These are phyloP conservation scores for Chrosomus eos DNA, from an alignment of 2,797 vertebrate species.

Conservation along the genomic window DNA sequence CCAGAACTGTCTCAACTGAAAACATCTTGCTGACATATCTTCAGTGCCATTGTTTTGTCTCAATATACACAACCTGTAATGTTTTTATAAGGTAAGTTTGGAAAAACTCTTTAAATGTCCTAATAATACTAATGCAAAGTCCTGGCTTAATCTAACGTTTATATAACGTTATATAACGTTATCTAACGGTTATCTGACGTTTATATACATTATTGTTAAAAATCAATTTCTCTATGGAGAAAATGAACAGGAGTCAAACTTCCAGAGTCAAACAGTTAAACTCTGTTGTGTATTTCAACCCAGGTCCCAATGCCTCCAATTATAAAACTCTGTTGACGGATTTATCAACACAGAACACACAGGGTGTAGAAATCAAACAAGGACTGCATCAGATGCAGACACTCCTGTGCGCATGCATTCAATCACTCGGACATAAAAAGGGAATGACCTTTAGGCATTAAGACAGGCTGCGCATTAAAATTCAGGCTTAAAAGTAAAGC, in stretches of 20 bases:
- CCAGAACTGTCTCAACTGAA: too few species aligned
- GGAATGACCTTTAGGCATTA: constrained; percentile 41
- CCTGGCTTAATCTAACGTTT: too few species aligned
- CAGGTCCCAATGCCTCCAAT: constrained; percentile 5
- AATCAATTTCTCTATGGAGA: constrained; percentile 18
- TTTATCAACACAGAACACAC: neutral
- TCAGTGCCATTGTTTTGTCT: too few species aligned
- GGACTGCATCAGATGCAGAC: neutral
- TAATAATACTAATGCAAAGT: too few species aligned
- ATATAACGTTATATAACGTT: too few species aligned
- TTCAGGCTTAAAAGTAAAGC: constrained; percentile 20
- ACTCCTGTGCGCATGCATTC: neutral
- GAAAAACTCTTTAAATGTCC: too few species aligned
- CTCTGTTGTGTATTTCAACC: neutral
- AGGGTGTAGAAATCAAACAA: constrained; percentile 9
- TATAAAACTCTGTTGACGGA: constrained; percentile 18
- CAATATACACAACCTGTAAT: too few species aligned
- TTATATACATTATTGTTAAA: constrained; percentile 2
- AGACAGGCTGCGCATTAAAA: constrained; percentile 24
- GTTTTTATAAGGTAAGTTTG: too few species aligned
- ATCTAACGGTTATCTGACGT: too few species aligned
- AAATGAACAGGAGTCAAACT: constrained; percentile 1
- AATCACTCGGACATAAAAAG: constrained; percentile 12
- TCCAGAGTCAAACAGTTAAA: neutral
- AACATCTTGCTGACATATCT: too few species aligned